Percentiles rank a stretch among this genome's conserved stretches.
phyloP scores from a whole-genome alignment of 1,140 invertebrate species.

The Helicoverpa armigera region DNA sequence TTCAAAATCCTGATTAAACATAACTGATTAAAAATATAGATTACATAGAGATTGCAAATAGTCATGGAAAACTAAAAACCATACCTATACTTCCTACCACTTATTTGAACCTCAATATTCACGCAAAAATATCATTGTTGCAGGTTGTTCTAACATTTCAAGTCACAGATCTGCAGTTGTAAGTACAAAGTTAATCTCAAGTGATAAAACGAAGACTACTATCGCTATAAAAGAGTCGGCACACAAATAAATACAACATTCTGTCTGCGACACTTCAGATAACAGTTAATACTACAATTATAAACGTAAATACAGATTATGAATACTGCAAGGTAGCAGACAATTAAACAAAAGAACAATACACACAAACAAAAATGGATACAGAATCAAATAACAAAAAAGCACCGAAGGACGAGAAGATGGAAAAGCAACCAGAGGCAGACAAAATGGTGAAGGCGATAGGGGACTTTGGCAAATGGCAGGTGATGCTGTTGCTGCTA shows the following conservation, averaged over 20 bases:
- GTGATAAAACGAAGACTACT: background rate
- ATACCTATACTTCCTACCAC: no score
- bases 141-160: background rate
- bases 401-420: background rate
- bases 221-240: background rate
- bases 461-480: slow-evolving; percentile 59
- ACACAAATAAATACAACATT: slow-evolving; percentile 4
- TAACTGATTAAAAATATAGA: no score
- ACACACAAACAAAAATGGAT: slow-evolving; percentile 14
- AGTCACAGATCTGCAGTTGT: background rate
- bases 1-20: no score
- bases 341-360: background rate
- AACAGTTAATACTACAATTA: slow-evolving; percentile 14
- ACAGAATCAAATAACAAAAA: slow-evolving; percentile 14
- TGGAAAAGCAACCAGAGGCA: slow-evolving; percentile 19
- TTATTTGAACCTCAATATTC: no score
- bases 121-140: background rate
- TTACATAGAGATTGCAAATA: no score
- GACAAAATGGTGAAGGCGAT: slow-evolving; percentile 55
- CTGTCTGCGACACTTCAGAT: slow-evolving; percentile 24
- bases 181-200: background rate
- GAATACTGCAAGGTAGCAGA: slow-evolving; percentile 2
- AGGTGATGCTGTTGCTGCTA: slow-evolving; percentile 44
- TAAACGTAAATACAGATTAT: slow-evolving; percentile 6
- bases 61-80: no score